Base-by-base conservation (phyloP, 2,888 invertebrate genomes). In the Metallyticus violacea region DNA sequence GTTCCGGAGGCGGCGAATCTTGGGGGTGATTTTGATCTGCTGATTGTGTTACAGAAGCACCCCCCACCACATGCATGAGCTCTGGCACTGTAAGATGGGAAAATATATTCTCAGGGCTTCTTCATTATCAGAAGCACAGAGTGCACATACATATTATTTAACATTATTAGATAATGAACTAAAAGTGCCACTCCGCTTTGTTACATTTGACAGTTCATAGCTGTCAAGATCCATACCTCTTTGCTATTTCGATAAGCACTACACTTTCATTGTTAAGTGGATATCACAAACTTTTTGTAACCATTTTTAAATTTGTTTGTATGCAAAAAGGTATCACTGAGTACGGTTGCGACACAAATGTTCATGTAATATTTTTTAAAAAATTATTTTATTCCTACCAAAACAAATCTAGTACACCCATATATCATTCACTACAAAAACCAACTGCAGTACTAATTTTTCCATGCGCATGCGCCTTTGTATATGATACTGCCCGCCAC, bases 41-140 rank as follows among this genome's bases (percentile, higher is more conserved):
- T 77, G 77, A 30, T n/a, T 86, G 82, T 62, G 81, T 81, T 85
- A 81, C 30, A 27, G 79, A 77, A 62, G 25, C 79, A 76, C 86
- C 85, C 26, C 87, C 87, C 79, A 86, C 87, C 80, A 87, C 87
- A 85, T 87, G 86, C 87, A 87, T 88, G 85, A 84, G 87, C 85
- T 82, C 25, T 83, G 26, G 77, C 83, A 83, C 82, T n/a, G 22
- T 62, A 62, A 62, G 22, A 62, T 22, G 40, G 15, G 2, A 62
- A 62, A 62, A 62, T 62, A 15, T 62, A 62, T 22, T 62, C 15
- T 62, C 40, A 62, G 15, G 15, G 2, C 9, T 15, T 62, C 4
- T 62, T 15, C 40, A 62, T 62, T 9, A 62, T 22, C 22, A 62
- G 15, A 15, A 6, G 4, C 40, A 15, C 9, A 0, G 40, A 62